Conservation (phyloP, 2,888 invertebrate genomes). For the Aleiodes testaceus region DNA sequence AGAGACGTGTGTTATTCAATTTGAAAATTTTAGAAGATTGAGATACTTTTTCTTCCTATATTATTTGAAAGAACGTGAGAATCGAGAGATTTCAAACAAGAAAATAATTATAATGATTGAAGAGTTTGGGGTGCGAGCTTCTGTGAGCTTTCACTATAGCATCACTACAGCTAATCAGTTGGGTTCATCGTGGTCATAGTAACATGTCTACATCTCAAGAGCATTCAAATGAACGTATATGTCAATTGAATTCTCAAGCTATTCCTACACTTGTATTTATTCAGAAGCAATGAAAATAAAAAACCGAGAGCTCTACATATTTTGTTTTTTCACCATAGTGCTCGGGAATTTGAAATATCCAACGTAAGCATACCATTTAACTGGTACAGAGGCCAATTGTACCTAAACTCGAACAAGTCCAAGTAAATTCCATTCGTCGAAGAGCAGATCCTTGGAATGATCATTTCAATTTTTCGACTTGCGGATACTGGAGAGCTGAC, state of each 20-base stretch:
- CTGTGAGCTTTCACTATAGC: background rate
- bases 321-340: conserved; percentile 2
- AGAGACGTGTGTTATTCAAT: too few species aligned
- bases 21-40: too few species aligned
- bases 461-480: conserved; percentile 28
- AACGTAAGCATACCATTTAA: conserved; percentile 14
- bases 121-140: too few species aligned
- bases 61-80: background rate
- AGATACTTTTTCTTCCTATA: background rate
- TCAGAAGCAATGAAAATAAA: conserved; percentile 10
- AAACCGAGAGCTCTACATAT: background rate
- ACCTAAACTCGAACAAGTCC: conserved; percentile 36
- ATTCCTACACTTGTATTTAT: conserved; percentile 43
- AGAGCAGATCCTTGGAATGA: conserved; percentile 36
- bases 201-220: conserved; percentile 27
- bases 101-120: too few species aligned
- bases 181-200: conserved; percentile 40
- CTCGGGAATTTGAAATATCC: conserved; percentile 37
- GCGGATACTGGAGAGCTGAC: conserved; percentile 21
- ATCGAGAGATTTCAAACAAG: background rate
- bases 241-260: background rate
- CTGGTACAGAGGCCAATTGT: conserved; percentile 10
- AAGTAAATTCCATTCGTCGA: conserved; percentile 36
- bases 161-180: background rate
- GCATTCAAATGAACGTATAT: too few species aligned